A percentile compares a stretch with the other conserved stretches of the same genome.
Evolutionary conservation across 2,888 invertebrate genomes (phyloP).

Genomic region (Latheticus oryzae): DNA sequence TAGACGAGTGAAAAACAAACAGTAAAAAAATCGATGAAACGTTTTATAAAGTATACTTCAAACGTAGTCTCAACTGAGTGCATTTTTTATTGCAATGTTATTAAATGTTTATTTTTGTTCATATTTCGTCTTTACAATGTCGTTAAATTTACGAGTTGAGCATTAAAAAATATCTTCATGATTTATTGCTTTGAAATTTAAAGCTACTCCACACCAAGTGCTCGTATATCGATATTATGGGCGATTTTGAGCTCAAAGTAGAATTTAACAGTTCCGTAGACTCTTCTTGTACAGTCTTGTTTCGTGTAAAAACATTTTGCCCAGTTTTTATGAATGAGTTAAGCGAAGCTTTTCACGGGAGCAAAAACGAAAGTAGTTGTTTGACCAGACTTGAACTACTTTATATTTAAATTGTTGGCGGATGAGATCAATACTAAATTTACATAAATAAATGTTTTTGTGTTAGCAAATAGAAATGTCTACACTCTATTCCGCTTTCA

Average conservation of each 20-base stretch:
- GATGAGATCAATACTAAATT: no score
- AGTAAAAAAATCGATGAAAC: slow-evolving; percentile 12
- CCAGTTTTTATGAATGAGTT: no score
- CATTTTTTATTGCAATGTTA: slow-evolving; percentile 20
- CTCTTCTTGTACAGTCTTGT: no score
- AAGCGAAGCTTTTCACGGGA: no score
- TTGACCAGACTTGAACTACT: no score
- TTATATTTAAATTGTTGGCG: no score
- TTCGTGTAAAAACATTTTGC: no score
- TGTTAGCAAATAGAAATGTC: no score
- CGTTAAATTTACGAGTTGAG: slow-evolving; percentile 18
- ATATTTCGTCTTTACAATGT: slow-evolving; percentile 8
- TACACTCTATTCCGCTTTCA: slow-evolving; percentile 1
- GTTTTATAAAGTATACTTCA: slow-evolving; percentile 12
- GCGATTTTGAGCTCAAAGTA: slow-evolving; percentile 12
- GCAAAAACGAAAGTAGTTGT: no score
- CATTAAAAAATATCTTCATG: slow-evolving; percentile 16
- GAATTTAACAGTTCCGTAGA: slow-evolving; percentile 21
- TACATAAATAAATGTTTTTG: no score
- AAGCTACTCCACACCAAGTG: slow-evolving; percentile 18
- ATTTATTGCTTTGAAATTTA: slow-evolving; percentile 19
- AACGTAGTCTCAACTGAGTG: slow-evolving; percentile 3
- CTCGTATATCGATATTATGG: slow-evolving; percentile 20
- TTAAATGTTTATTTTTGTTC: slow-evolving; percentile 30
- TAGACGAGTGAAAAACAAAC: slow-evolving; percentile 10